Percentiles rank a stretch among this genome's conserved stretches.
phyloP scores from a whole-genome alignment of 2,888 invertebrate species.

The Aproaerema taeniolella region DNA sequence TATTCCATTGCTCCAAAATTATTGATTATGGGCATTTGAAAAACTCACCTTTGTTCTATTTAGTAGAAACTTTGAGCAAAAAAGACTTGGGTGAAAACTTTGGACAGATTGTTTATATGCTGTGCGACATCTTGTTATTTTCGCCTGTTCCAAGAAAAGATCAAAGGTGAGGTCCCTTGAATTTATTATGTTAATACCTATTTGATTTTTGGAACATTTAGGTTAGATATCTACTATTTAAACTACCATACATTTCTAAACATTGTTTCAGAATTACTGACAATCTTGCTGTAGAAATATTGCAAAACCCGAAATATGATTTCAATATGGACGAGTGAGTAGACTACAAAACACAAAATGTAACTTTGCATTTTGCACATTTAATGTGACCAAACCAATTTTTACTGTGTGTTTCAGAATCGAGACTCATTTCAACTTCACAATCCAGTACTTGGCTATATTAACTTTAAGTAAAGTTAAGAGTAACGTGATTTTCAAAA shows the following conservation, averaged over 20 bases:
- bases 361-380: too few relatives aligned
- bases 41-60: constrained; percentile 45
- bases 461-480: constrained; percentile 38
- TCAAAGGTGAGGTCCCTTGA: constrained; percentile 57
- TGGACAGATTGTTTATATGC: constrained; percentile 47
- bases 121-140: constrained; percentile 66
- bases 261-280: constrained; percentile 49
- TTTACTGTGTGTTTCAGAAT: constrained; percentile 31
- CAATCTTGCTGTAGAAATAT: constrained; percentile 41
- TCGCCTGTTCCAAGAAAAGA: constrained; percentile 71
- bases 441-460: constrained; percentile 46
- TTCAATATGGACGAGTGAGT: constrained; percentile 35
- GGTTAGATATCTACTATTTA: too few relatives aligned
- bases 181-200: too few relatives aligned
- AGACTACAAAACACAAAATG: background rate
- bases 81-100: constrained; percentile 28
- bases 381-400: background rate
- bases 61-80: constrained; percentile 37
- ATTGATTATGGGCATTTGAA: constrained; percentile 54
- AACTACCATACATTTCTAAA: too few relatives aligned
- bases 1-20: constrained; percentile 49
- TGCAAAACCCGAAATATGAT: constrained; percentile 34
- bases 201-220: too few relatives aligned
- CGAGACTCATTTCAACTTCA: constrained; percentile 42
- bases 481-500: constrained; percentile 32